These are phyloP conservation scores for Aix galericulata DNA, from an alignment of 2,113 vertebrate genomes.

Conservation along the genomic window DNA sequence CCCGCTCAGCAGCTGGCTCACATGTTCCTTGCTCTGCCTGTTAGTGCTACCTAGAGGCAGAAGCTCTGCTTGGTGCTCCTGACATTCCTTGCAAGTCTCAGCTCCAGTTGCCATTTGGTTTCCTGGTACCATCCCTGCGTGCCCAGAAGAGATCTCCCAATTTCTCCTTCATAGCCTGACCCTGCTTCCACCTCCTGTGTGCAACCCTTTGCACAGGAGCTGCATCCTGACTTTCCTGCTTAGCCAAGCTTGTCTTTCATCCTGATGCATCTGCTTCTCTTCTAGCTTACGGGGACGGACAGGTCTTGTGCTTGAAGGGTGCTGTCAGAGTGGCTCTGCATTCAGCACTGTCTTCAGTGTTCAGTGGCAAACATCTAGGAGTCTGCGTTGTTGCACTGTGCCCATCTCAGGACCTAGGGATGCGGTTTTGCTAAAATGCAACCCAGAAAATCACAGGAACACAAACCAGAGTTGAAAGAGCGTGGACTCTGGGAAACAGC, in stretches of 20 bases:
- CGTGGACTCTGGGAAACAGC: neutral
- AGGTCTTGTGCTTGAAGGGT: neutral
- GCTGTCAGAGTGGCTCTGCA: neutral
- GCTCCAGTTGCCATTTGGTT: neutral
- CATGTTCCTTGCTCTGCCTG: neutral
- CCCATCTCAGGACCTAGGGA: neutral
- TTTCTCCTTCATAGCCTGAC: neutral
- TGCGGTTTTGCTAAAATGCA: neutral
- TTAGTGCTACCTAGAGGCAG: neutral
- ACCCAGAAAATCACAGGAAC: neutral
- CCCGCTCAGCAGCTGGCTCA: neutral
- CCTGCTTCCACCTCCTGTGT: neutral
- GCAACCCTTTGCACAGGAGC: neutral
- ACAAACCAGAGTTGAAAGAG: neutral
- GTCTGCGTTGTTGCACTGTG: neutral
- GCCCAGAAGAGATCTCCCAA: neutral
- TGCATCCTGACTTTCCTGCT: neutral
- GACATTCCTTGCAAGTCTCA: neutral
- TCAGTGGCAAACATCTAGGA: neutral
- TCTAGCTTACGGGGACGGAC: neutral
- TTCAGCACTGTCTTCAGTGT: neutral
- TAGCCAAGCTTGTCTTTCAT: neutral
- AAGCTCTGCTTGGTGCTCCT: neutral
- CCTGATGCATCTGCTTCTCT: neutral
- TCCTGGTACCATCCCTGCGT: neutral